Percentiles rank a stretch among this genome's conserved stretches.
Conservation (phyloP, 2,113 vertebrate species). For the Rostratula benghalensis region DNA sequence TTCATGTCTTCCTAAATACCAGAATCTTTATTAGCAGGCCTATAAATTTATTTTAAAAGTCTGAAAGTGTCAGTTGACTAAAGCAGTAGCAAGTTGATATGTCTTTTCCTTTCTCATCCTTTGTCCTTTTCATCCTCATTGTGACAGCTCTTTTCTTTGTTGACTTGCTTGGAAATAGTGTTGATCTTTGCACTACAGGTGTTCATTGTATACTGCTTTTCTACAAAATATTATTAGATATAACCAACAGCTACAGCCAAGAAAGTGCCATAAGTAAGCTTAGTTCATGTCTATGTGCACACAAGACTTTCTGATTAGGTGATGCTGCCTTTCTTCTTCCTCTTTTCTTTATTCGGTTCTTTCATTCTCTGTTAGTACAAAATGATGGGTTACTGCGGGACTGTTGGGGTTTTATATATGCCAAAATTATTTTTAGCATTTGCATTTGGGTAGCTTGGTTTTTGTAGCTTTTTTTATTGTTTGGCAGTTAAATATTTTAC, state of each 20-base stretch:
- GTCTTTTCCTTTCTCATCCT: neutral
- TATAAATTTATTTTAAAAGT: neutral
- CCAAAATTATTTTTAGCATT: neutral
- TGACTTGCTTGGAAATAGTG: neutral
- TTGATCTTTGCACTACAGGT: neutral
- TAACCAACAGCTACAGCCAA: neutral
- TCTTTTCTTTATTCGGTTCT: neutral
- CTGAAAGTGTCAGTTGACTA: constrained; percentile 1
- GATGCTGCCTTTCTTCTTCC: neutral
- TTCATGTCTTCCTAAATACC: neutral
- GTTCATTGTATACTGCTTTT: neutral
- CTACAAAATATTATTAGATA: neutral
- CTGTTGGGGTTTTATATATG: neutral
- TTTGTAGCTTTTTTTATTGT: neutral
- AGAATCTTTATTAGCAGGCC: neutral
- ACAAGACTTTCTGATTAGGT: neutral
- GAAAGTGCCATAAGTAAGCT: neutral
- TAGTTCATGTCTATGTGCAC: neutral
- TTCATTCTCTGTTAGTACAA: neutral
- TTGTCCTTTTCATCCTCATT: neutral
- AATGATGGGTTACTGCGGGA: neutral
- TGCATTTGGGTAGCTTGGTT: neutral
- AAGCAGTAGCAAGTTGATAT: neutral
- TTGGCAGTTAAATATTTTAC: neutral
- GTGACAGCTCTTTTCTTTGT: neutral